A percentile compares a stretch with the other conserved stretches of the same genome.
These are phyloP conservation scores for Asbolus verrucosus DNA, from an alignment of 1,140 invertebrate genomes.

Conservation along the genomic window DNA sequence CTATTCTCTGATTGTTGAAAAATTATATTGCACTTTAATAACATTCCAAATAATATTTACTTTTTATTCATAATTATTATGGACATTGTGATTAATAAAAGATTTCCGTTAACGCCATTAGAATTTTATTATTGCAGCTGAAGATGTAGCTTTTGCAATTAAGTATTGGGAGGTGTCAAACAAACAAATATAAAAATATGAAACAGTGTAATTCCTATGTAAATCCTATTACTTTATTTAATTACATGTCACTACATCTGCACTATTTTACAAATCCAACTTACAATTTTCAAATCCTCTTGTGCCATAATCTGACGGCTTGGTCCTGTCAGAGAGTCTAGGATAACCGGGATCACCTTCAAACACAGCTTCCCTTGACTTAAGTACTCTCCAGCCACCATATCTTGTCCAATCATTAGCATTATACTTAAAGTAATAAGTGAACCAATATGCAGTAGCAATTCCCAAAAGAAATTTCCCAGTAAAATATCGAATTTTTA, in stretches of 20 bases:
- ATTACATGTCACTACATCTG: slow-evolving; percentile 20
- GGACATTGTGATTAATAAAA: too few relatives aligned
- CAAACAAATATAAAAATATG: too few relatives aligned
- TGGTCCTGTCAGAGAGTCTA: slow-evolving; percentile 66
- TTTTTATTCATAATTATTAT: slow-evolving; percentile 2
- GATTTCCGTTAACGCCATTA: too few relatives aligned
- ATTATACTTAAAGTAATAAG: slow-evolving; percentile 86
- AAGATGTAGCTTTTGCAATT: too few relatives aligned
- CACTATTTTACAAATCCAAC: slow-evolving; percentile 50
- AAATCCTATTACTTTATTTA: slow-evolving; percentile 8
- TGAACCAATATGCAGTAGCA: slow-evolving; percentile 66
- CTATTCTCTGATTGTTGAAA: slow-evolving; percentile 15
- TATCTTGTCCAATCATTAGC: slow-evolving; percentile 80
- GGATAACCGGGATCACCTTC: slow-evolving; percentile 78
- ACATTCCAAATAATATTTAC: slow-evolving; percentile 31
- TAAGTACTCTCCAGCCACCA: slow-evolving; percentile 74
- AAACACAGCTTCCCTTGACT: slow-evolving; percentile 67
- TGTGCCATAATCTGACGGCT: slow-evolving; percentile 74
- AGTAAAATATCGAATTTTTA: slow-evolving; percentile 70
- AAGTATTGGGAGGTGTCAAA: too few relatives aligned
- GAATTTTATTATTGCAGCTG: too few relatives aligned
- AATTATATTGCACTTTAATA: slow-evolving; percentile 34
- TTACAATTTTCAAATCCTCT: slow-evolving; percentile 74
- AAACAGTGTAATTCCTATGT: too few relatives aligned
- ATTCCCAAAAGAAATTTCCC: slow-evolving; percentile 72